Base-by-base conservation (phyloP, 1,140 invertebrate species). In the Atta colombica region DNA sequence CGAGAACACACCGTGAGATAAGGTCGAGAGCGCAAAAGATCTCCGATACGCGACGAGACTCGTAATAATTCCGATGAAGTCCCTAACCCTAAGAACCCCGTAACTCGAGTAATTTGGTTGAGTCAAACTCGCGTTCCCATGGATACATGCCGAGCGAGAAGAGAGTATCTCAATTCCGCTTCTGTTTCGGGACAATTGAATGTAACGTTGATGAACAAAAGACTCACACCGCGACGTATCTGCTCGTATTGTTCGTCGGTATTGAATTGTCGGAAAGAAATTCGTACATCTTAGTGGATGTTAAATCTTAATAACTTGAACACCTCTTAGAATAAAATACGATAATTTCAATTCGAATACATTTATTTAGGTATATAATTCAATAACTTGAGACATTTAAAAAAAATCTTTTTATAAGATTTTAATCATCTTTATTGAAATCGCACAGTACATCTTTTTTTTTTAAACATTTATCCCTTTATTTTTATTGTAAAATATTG, bases 21-120 rank as follows among this genome's bases (percentile, higher is more conserved):
- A 55, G 60, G 12, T 60, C 51, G 35, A 25, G 45, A 51, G 31
- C 49, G 49, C 49, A 16, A 55, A 49, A 72, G 69, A 75, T 60
- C 68, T 82, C 58, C 39, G 39, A 74, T 49, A 68, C 53, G 53
- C 53, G 53, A 72, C 80, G 39, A 61, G 39, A 84, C 55, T 49
- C 80, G 80, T 49, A 63, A 61, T n/a, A 84, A 84, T 84, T 84
- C 69, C 65, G 25, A 28, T 58, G 16, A 61, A 84, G 63, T 84
- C 80, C 80, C 80, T 84, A 84, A 84, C 80, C 80, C 69, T 84
- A 75, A 84, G 80, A 84, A 75, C 60, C 80, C 60, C 80, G 80
- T 74, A 84, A 61, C 80, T 84, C 55, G 18, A 25, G 39, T 84
- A 84, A 84, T 84, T 84, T 75, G 18, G 55, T 58, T 75, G 80